Percentiles rank a stretch among this genome's conserved stretches.
phyloP scores from a whole-genome alignment of 2,888 invertebrate species.

The Phragmatobia fuliginosa region DNA sequence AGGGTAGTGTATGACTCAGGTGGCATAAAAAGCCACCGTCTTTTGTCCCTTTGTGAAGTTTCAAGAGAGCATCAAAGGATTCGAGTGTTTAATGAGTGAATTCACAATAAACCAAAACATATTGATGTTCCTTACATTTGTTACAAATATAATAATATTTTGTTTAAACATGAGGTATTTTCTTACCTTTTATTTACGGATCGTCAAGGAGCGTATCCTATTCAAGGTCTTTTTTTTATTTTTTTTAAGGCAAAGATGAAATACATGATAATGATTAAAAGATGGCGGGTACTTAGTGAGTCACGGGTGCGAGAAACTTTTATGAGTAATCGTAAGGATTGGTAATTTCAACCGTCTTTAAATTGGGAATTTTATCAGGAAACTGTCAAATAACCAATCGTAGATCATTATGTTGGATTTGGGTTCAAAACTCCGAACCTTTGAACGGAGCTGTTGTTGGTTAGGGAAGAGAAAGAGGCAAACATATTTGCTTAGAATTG shows the following conservation, averaged over 20 bases:
- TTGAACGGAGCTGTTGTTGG: not conserved
- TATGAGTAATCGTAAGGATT: constrained; percentile 10
- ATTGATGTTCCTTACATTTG: constrained; percentile 46
- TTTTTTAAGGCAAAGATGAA: constrained; percentile 19
- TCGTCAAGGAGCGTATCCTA: constrained; percentile 45
- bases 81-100: constrained; percentile 70
- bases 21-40: constrained; percentile 65
- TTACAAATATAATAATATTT: constrained; percentile 53
- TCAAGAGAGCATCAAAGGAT: constrained; percentile 66
- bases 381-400: not conserved
- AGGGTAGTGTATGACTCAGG: constrained; percentile 53
- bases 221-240: constrained; percentile 35
- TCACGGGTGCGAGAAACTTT: constrained; percentile 18
- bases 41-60: constrained; percentile 56
- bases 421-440: not conserved
- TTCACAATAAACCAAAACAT: constrained; percentile 58
- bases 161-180: constrained; percentile 47
- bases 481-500: too few relatives aligned
- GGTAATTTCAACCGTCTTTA: not conserved
- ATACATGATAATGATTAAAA: constrained; percentile 33
- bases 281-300: constrained; percentile 21
- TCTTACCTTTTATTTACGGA: constrained; percentile 42
- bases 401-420: not conserved
- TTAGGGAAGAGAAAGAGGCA: too few relatives aligned
- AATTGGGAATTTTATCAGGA: not conserved